These are phyloP conservation scores for Platycheirus albimanus DNA, from an alignment of 2,888 invertebrate species.

Conservation along the genomic window DNA sequence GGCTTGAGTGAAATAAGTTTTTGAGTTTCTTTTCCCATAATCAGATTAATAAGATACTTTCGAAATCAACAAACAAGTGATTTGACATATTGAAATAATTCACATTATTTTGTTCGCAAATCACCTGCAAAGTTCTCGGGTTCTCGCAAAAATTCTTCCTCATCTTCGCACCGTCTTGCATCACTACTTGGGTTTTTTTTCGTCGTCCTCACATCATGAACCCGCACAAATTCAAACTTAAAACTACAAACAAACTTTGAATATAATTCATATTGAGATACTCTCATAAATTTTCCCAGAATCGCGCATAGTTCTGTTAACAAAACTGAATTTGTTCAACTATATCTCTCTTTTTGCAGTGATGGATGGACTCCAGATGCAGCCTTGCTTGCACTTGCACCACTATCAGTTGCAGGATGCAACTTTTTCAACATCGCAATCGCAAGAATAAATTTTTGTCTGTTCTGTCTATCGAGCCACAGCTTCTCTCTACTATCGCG, in stretches of 20 bases:
- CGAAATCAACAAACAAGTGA: too few species aligned
- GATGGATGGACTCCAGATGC: slow-evolving; percentile 72
- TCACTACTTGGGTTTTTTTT: too few species aligned
- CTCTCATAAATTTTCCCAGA: slow-evolving; percentile 60
- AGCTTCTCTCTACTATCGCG: not conserved
- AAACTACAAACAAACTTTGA: slow-evolving; percentile 63
- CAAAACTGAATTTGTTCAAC: slow-evolving; percentile 73
- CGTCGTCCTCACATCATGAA: too few species aligned
- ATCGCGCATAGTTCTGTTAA: slow-evolving; percentile 70
- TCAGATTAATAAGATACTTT: too few species aligned
- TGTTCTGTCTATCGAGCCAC: slow-evolving; percentile 5
- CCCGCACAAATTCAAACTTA: slow-evolving; percentile 51
- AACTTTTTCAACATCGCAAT: slow-evolving; percentile 54
- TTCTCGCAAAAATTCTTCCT: too few species aligned
- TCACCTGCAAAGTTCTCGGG: too few species aligned
- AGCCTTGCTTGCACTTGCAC: too few species aligned
- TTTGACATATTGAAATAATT: too few species aligned
- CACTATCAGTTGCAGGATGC: slow-evolving; percentile 52
- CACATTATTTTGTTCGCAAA: too few species aligned
- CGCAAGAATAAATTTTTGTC: slow-evolving; percentile 16
- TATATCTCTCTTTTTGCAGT: slow-evolving; percentile 51
- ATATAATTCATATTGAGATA: slow-evolving; percentile 74
- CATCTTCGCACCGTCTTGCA: too few species aligned
- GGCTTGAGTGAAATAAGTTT: too few species aligned
- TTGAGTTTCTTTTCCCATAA: too few species aligned